Conservation (phyloP, 2,113 vertebrate genomes). For the Apus apus region DNA sequence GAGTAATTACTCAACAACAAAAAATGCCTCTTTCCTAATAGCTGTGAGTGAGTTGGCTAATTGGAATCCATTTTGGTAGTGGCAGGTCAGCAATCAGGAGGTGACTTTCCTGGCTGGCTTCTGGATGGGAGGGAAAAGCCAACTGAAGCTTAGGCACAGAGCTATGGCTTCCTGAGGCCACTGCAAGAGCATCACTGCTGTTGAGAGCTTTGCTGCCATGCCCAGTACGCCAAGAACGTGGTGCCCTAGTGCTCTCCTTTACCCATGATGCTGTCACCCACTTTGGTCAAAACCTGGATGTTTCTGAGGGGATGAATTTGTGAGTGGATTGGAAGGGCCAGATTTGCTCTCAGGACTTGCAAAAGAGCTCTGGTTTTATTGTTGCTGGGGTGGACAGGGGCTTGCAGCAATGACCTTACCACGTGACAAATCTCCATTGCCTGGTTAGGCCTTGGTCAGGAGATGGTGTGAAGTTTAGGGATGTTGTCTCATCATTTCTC, state of each 20-base stretch:
- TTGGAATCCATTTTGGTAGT: conserved; percentile 63
- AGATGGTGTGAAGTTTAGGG: not conserved
- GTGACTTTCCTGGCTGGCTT: conserved; percentile 38
- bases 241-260: not conserved
- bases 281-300: not conserved
- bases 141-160: not conserved
- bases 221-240: not conserved
- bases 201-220: too few species aligned
- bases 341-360: not conserved
- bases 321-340: conserved; percentile 20
- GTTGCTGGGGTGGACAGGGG: not conserved
- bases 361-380: not conserved
- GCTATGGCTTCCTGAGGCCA: not conserved
- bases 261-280: not conserved
- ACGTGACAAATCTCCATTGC: not conserved
- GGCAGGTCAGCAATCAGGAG: conserved; percentile 44
- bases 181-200: not conserved
- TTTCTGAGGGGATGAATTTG: not conserved
- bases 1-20: conserved; percentile 62
- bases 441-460: not conserved
- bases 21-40: conserved; percentile 61
- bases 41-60: conserved; percentile 40
- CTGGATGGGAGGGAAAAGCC: not conserved
- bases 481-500: not conserved
- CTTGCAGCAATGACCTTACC: not conserved